A percentile compares a stretch with the other conserved stretches of the same genome.
phyloP scores from a whole-genome alignment of 2,888 invertebrate genomes.

The Lasius platythorax region DNA sequence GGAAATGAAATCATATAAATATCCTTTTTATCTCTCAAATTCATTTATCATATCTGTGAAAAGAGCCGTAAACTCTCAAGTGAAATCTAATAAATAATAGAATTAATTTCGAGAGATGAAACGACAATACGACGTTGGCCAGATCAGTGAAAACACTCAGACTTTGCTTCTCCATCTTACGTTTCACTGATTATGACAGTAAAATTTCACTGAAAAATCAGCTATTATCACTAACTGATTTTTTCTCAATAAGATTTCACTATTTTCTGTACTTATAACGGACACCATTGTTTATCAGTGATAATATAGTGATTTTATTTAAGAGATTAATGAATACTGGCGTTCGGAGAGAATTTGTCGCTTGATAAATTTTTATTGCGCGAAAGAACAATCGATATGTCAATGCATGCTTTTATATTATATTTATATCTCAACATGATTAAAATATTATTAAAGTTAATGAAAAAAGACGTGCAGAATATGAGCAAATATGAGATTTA shows the following conservation, averaged over 20 bases:
- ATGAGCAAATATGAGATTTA: background rate
- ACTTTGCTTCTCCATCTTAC: too few species aligned
- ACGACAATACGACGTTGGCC: conserved; percentile 27
- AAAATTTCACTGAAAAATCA: background rate
- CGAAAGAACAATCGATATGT: background rate
- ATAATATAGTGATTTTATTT: background rate
- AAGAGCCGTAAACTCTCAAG: background rate
- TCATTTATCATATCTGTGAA: conserved; percentile 5
- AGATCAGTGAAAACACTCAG: too few species aligned
- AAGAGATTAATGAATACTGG: background rate
- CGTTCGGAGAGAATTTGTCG: background rate
- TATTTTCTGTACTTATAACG: background rate
- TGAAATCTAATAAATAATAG: conserved; percentile 18
- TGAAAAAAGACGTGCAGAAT: background rate
- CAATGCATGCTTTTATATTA: background rate
- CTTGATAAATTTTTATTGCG: background rate
- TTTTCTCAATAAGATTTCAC: background rate
- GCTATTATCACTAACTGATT: background rate
- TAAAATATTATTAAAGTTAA: background rate
- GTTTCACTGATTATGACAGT: too few species aligned
- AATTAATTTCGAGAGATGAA: conserved; percentile 38
- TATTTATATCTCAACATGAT: background rate
- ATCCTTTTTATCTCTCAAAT: background rate
- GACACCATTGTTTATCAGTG: background rate
- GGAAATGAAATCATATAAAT: background rate